Evolutionary conservation across 1,140 invertebrate species (phyloP).

Genomic region (Drosophila chauvacae): DNA sequence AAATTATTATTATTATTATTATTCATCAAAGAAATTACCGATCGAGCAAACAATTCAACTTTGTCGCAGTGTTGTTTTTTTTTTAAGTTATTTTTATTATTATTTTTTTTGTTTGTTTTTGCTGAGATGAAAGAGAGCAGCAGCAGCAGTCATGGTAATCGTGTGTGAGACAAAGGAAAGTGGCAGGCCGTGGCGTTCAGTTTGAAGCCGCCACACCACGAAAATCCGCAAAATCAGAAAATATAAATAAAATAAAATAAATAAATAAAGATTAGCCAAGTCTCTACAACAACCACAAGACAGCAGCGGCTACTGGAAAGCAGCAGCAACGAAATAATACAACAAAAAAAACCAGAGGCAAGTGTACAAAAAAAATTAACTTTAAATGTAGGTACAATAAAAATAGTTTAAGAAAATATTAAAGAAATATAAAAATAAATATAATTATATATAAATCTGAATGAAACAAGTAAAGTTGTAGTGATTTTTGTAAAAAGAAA

Average conservation of each 20-base stretch:
- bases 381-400: neutral
- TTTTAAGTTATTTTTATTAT: constrained; percentile 23
- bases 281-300: constrained; percentile 9
- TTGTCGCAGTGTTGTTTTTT: constrained; percentile 24
- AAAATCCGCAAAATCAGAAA: constrained; percentile 6
- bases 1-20: neutral
- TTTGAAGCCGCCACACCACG: constrained; percentile 49
- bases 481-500: neutral
- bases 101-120: constrained; percentile 18
- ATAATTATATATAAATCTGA: neutral
- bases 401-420: neutral
- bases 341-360: constrained; percentile 55
- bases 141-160: constrained; percentile 45
- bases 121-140: constrained; percentile 34
- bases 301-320: constrained; percentile 26
- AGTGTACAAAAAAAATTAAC: constrained; percentile 20
- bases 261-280: constrained; percentile 8
- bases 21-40: constrained; percentile 8
- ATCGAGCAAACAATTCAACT: constrained; percentile 19
- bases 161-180: constrained; percentile 80
- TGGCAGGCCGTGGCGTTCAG: constrained; percentile 64
- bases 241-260: constrained; percentile 22
- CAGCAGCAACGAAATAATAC: constrained; percentile 29
- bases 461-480: neutral
- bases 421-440: neutral